These are phyloP conservation scores for Ferdinandea cuprea DNA, from an alignment of 2,888 invertebrate species.

Conservation along the genomic window DNA sequence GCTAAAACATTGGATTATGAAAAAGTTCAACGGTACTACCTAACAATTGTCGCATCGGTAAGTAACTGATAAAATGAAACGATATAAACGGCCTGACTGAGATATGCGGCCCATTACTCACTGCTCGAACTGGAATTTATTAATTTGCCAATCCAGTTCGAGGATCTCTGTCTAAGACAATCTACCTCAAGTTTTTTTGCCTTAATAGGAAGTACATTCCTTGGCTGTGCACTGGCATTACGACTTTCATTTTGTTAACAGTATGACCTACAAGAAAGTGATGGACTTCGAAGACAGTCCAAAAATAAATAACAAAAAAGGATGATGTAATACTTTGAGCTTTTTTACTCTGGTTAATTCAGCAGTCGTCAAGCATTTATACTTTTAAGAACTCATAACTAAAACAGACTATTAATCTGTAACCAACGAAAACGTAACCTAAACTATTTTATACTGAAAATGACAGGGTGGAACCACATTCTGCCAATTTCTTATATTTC, in stretches of 20 bases:
- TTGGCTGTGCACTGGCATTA: background rate
- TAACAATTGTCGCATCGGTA: conserved; percentile 94
- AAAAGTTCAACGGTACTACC: conserved; percentile 92
- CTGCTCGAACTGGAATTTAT: conserved; percentile 59
- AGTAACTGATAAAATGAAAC: conserved; percentile 82
- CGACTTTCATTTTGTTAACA: conserved; percentile 57
- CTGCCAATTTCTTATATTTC: no score
- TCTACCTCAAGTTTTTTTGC: conserved; percentile 41
- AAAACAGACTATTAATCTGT: no score
- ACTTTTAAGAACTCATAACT: no score
- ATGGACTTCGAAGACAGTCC: no score
- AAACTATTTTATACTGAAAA: no score
- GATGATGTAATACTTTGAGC: no score
- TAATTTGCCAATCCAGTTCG: conserved; percentile 66
- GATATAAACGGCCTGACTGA: conserved; percentile 23
- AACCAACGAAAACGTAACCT: no score
- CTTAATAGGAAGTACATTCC: conserved; percentile 67
- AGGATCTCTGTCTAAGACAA: conserved; percentile 51
- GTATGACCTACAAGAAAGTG: conserved; percentile 22
- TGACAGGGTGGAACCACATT: no score
- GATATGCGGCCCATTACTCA: conserved; percentile 46
- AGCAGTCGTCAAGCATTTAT: no score
- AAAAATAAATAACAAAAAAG: no score
- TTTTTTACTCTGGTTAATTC: no score
- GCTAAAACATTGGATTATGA: conserved; percentile 94